These are phyloP conservation scores for Myiopsitta monachus DNA, from an alignment of 2,113 vertebrate species.

Conservation along the genomic window DNA sequence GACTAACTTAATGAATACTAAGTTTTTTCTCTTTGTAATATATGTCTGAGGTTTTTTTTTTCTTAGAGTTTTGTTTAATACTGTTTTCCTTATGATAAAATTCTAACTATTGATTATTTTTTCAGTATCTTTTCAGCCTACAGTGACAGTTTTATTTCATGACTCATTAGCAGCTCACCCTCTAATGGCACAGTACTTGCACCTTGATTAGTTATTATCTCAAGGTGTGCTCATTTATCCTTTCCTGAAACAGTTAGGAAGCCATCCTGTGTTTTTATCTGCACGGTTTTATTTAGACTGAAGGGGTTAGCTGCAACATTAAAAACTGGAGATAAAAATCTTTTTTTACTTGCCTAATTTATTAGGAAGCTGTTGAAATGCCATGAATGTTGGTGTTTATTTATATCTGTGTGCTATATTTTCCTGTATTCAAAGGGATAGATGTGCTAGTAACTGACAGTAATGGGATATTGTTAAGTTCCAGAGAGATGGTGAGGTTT, in stretches of 20 bases:
- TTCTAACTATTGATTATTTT: constrained; percentile 60
- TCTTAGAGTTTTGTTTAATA: neutral
- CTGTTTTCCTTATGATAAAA: constrained; percentile 24
- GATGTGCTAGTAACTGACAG: neutral
- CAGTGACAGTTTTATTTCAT: constrained; percentile 60
- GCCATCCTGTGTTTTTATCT: neutral
- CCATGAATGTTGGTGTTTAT: neutral
- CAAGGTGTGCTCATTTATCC: constrained; percentile 44
- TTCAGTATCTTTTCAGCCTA: constrained; percentile 52
- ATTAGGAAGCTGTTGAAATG: neutral
- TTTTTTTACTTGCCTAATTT: neutral
- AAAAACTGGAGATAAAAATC: neutral
- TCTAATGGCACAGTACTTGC: constrained; percentile 23
- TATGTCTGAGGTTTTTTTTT: neutral
- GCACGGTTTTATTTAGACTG: neutral
- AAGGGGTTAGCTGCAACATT: neutral
- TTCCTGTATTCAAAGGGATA: neutral
- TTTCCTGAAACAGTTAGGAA: neutral
- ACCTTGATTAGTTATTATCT: constrained; percentile 58
- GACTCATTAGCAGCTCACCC: constrained; percentile 70
- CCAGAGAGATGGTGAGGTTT: neutral
- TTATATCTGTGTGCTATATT: neutral
- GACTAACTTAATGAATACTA: neutral
- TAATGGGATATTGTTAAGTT: neutral
- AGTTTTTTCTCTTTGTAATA: neutral